Base-by-base conservation (phyloP, 2,113 vertebrate species). In the Sapayoa aenigma region DNA sequence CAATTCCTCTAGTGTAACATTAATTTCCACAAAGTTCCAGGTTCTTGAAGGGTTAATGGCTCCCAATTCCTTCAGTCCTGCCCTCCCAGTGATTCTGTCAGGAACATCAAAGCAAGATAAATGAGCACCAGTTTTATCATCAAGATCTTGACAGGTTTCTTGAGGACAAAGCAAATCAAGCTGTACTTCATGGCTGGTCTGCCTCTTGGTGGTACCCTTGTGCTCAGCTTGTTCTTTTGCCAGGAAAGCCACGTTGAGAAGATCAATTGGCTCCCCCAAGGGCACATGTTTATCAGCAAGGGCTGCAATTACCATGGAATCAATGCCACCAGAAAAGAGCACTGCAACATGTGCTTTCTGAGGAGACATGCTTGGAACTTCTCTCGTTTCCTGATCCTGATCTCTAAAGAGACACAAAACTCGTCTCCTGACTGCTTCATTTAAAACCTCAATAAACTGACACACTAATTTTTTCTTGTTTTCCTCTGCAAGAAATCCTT, bases 1-100 rank as follows among this genome's bases (percentile, higher is more conserved):
- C 81, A 99, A 91, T 96, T 99, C 99, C 59, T 99, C 98, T 20
- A 96, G 93, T 1, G 98, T 97, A 47, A 99, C 95, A 55, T 99
- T 98, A 84, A 99, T 98, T 97, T 99, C 99, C 23, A 99, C 98
- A 94, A 99, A 99, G 93, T 99, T 99, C 99, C 99, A 99, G 7
- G 65, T 97, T 87, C 99, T 98, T 27, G 95, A 97, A 50, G 98
- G 98, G 87, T 94, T 99, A 72, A 98, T 31, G 30, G 87, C 78
- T 81, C 96, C 95, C 7, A 99, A 96, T 94, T 99, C 99, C 89
- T 98, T 96, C 31, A 99, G 90, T 10, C 99, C 99, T 10, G 98
- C 97, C 93, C 96, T 98, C 53, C 99, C 99, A 6, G 99, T 99
- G 47, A 99, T 96, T 95, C 99, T 97, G 93, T 99, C 99, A 3